Evolutionary conservation across 2,797 vertebrate species (phyloP), one percentile per base, ranked within the genome.

Genomic region (Echiichthys vipera): DNA sequence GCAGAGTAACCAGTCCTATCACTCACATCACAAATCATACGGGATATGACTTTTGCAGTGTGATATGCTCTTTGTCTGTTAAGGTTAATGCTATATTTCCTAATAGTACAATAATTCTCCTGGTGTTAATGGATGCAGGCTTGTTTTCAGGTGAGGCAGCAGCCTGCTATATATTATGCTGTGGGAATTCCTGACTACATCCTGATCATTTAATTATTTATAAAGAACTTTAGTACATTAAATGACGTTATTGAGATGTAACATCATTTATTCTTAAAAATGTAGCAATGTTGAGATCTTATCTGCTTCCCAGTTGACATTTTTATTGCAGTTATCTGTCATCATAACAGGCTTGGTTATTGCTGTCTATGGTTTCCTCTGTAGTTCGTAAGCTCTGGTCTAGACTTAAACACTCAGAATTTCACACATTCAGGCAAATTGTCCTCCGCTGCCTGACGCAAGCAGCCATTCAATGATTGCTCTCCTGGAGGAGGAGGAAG

Each of bases 391-490:
- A 36, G 25, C 29, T 40, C 8, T 49, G 20, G 20, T 46, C 43
- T 49, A 53, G 18, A 56, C 22, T 7, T 15, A 46, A 42, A 37
- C 47, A 30, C 49, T 29, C 32, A 13, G 5, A 73, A 24, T 36
- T 25, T 43, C 51, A 36, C 66, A 58, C 67, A 62, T 59, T 46
- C 42, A 57, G 54, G 37, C 25, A 34, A 34, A 54, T 65, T 62
- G 40, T 45, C 45, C 39, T n/a, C 9, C 46, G 29, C 56, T 14
- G 68, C 55, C 50, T 82, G 84, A 86, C 45, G 75, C 67, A 79
- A 80, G 72, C 43, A 49, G 43, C 79, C 71, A 80, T 65, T 82
- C 61, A 71, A 11, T 49, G 72, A 63, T 55, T 69, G 62, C 72
- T 71, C 58, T 13, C 43, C 43, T 37, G 66, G 59, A 75, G 79